A percentile compares a stretch with the other conserved stretches of the same genome.
Evolutionary conservation across 2,888 invertebrate genomes (phyloP).

Genomic region (Agapetus fuscipes): DNA sequence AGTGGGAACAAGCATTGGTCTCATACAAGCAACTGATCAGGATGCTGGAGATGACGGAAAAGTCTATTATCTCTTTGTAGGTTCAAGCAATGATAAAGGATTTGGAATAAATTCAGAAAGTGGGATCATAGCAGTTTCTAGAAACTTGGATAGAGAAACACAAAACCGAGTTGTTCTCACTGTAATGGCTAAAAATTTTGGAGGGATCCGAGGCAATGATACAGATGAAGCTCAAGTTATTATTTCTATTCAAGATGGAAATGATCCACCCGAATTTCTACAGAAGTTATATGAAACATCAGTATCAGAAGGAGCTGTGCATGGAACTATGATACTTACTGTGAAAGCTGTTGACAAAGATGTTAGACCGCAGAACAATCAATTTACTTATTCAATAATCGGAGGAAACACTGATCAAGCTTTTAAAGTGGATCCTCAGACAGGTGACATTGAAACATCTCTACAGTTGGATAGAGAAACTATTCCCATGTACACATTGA

Average conservation of each 20-base stretch:
- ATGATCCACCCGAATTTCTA: slow-evolving; percentile 92
- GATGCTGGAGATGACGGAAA: slow-evolving; percentile 81
- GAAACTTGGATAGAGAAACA: slow-evolving; percentile 75
- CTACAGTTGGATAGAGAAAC: slow-evolving; percentile 73
- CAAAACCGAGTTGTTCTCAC: slow-evolving; percentile 83
- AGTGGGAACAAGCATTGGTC: slow-evolving; percentile 75
- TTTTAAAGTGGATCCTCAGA: slow-evolving; percentile 81
- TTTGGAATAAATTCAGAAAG: slow-evolving; percentile 78
- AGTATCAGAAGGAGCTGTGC: slow-evolving; percentile 68
- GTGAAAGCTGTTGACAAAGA: slow-evolving; percentile 89
- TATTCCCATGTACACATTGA: slow-evolving; percentile 60
- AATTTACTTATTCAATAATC: slow-evolving; percentile 83
- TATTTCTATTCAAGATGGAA: slow-evolving; percentile 89
- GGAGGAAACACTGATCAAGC: slow-evolving; percentile 73
- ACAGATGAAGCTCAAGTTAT: slow-evolving; percentile 93
- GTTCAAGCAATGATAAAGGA: slow-evolving; percentile 85
- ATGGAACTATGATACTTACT: slow-evolving; percentile 64
- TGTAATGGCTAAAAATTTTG: slow-evolving; percentile 89
- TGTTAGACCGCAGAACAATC: slow-evolving; percentile 81
- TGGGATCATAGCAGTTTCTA: slow-evolving; percentile 75
- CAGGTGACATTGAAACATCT: slow-evolving; percentile 73
- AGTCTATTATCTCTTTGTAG: slow-evolving; percentile 86
- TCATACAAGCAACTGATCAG: slow-evolving; percentile 80
- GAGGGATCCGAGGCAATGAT: slow-evolving; percentile 89
- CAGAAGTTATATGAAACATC: slow-evolving; percentile 66